A percentile compares a stretch with the other conserved stretches of the same genome.
phyloP scores from a whole-genome alignment of 2,888 invertebrate genomes.

The Odontocerum albicorne region DNA sequence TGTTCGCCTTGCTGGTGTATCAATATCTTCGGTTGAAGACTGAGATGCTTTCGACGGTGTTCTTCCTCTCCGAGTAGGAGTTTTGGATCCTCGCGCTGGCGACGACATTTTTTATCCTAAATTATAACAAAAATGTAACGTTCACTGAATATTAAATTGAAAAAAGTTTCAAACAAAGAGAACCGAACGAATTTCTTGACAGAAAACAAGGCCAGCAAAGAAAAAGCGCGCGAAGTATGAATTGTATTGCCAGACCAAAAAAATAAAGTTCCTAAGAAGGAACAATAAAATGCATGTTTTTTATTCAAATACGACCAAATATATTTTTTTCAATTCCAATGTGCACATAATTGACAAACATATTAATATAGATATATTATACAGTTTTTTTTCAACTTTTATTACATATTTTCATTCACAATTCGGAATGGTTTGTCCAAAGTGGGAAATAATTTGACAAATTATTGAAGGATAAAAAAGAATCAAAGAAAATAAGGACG shows the following conservation, averaged over 20 bases:
- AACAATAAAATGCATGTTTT: not conserved
- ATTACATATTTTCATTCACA: too few relatives aligned
- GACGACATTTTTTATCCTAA: constrained; percentile 16
- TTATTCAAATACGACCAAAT: too few relatives aligned
- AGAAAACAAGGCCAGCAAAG: not conserved
- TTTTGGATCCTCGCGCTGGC: constrained; percentile 21
- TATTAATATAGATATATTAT: too few relatives aligned
- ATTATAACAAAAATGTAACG: not conserved
- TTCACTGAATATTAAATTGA: not conserved
- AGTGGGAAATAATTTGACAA: too few relatives aligned
- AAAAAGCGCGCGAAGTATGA: constrained; percentile 18
- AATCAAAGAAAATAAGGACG: too few relatives aligned
- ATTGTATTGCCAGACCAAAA: constrained; percentile 2
- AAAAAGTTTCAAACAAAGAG: constrained; percentile 5
- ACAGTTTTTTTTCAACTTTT: too few relatives aligned
- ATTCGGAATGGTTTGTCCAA: too few relatives aligned
- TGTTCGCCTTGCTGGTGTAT: constrained; percentile 52
- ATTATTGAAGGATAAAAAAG: too few relatives aligned
- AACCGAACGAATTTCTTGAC: constrained; percentile 6
- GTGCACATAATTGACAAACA: too few relatives aligned
- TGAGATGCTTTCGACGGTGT: constrained; percentile 47
- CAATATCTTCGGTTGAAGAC: constrained; percentile 51
- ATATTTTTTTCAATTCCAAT: too few relatives aligned
- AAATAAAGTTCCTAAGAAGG: not conserved
- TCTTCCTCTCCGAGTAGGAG: constrained; percentile 42